These are phyloP conservation scores for Hiodon tergisus DNA, from an alignment of 2,113 vertebrate species.

Conservation along the genomic window DNA sequence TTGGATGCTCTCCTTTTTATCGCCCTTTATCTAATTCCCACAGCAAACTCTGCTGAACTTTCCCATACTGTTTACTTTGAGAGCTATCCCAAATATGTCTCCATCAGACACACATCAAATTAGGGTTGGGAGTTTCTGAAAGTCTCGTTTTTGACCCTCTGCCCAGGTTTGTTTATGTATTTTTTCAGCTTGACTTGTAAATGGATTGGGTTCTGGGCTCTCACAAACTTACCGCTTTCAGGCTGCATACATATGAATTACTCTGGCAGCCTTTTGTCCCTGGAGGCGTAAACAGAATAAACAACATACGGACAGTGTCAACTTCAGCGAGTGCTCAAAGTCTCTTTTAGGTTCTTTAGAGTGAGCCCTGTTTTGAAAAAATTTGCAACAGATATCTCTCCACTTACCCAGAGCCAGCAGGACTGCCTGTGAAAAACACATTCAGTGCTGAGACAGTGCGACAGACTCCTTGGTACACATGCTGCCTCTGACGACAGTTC, in stretches of 20 bases:
- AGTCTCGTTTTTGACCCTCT: background rate
- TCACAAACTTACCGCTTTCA: background rate
- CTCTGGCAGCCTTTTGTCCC: no score
- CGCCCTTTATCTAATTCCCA: background rate
- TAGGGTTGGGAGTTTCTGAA: background rate
- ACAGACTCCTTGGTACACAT: conserved; percentile 31
- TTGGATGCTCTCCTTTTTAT: background rate
- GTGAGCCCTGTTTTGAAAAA: conserved; percentile 19
- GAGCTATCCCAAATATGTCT: background rate
- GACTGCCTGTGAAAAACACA: no score
- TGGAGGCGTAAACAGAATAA: no score
- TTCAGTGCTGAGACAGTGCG: no score
- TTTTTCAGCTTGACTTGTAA: background rate
- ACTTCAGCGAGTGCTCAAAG: background rate
- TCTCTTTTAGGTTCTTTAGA: conserved; percentile 19
- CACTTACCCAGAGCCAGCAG: conserved; percentile 13
- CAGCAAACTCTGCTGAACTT: background rate
- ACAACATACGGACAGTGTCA: no score
- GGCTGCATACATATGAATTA: no score
- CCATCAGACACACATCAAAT: background rate
- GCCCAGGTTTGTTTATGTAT: background rate
- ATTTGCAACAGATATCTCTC: conserved; percentile 49
- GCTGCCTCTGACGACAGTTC: conserved; percentile 27
- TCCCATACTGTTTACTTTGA: background rate
- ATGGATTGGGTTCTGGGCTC: background rate